Base-by-base conservation (phyloP, 1,140 invertebrate genomes). In the Ectropis grisescens region DNA sequence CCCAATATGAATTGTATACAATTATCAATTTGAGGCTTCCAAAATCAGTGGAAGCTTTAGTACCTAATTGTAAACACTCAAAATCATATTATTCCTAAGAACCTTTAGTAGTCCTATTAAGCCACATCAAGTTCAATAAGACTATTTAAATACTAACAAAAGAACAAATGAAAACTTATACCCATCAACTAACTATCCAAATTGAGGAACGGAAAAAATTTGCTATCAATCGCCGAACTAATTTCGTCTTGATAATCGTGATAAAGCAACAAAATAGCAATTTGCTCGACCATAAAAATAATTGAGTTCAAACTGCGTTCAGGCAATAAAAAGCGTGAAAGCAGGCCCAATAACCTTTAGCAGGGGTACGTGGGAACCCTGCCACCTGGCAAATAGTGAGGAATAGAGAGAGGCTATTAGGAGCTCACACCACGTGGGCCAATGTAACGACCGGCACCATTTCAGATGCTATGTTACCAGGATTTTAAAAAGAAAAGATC, bases 231-330 rank as follows among this genome's bases (percentile, higher is more conserved):
- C 59, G 55, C 56, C 33, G 43, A 69, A 66, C 69, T 72, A 76
- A 80, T 80, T 71, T 64, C 48, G 56, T 61, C 62, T 60, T 78
- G 58, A 75, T 80, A 75, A 78, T 74, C 62, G 58, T 70, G 71
- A 75, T 71, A 76, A 64, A 69, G 75, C 75, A 80, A 80, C 69
- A 78, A 80, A 76, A 78, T 78, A 80, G 72, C 64, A 78, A 80
- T 80, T 80, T 75, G 54, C 57, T 48, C 65, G 58, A 67, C 75
- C 69, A 78, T 81, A 78, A 78, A 81, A 81, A 78, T 81, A 81
- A 81, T 81, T 81, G 70, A 81, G 75, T 81, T 76, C 66, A 78
- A 78, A 81, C 67, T 74, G 71, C 64, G 72, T 74, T 66, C 47
- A 61, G 61, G 75, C 75, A 74, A 75, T 80, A 80, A 80, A 80